phyloP scores from a whole-genome alignment of 2,888 invertebrate species.

The Spicauda simplicius region DNA sequence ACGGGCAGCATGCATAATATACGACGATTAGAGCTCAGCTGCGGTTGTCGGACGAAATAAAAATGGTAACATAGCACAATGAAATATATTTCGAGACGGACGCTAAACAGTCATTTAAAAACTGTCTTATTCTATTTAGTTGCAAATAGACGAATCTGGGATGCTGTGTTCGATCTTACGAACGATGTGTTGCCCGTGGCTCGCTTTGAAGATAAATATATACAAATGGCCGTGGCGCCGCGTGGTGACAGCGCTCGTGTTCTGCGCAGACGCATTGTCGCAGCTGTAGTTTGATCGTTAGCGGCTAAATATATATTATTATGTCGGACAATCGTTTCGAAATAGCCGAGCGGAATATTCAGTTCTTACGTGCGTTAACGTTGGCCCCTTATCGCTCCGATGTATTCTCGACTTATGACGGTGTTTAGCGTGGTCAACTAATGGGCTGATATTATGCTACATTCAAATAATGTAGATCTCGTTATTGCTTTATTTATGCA shows the following conservation, averaged over 20 bases:
- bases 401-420: constrained; percentile 16
- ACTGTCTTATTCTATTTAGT: constrained; percentile 58
- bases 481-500: constrained; percentile 23
- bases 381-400: constrained; percentile 23
- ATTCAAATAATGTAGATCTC: constrained; percentile 26
- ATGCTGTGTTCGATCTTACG: constrained; percentile 60
- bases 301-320: constrained; percentile 51
- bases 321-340: constrained; percentile 42
- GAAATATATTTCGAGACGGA: constrained; percentile 26
- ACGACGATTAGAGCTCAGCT: constrained; percentile 18
- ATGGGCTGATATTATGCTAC: constrained; percentile 27
- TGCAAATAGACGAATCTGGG: constrained; percentile 60
- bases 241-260: constrained; percentile 53
- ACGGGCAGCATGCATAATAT: constrained; percentile 27
- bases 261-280: constrained; percentile 61
- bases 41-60: constrained; percentile 31
- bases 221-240: constrained; percentile 69
- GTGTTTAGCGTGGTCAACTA: constrained; percentile 18
- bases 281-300: constrained; percentile 60
- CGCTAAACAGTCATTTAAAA: constrained; percentile 59
- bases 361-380: constrained; percentile 31
- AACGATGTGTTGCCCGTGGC: constrained; percentile 61
- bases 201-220: constrained; percentile 77
- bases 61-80: constrained; percentile 31
- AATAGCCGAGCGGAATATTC: constrained; percentile 34